Evolutionary conservation across 1,140 invertebrate genomes (phyloP), one percentile per base, ranked within the genome.

Genomic region (Drosophila kohkoa): DNA sequence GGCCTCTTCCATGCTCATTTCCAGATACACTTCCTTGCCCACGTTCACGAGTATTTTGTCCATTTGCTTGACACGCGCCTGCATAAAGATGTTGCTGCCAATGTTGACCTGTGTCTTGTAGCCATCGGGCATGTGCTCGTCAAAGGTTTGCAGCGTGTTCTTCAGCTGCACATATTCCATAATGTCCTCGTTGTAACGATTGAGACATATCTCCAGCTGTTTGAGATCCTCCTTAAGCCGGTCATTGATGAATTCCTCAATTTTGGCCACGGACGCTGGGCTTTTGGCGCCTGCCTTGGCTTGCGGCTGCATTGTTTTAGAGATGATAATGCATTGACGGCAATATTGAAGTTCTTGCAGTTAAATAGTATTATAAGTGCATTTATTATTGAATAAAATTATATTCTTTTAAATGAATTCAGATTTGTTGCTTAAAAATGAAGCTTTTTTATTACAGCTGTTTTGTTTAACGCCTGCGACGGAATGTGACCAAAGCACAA

Each of bases 91-190:
- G 91, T 96, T 96, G 76, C 96, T 95, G 15, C 96, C 96, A 32
- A 92, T 92, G 67, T 97, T 96, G 16, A 97, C 93, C 93, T 97
- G 95, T 0, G 96, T 96, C 90, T 97, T 97, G 38, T 96, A 95
- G 10, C 95, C 95, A 52, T 93, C 92, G 4, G 93, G 90, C 51
- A 94, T 83, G 1, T 94, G 76, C 2, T 92, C 90, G 68, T 94
- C 93, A 10, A 96, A 93, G 0, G 94, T 93, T 87, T 94, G 94
- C 11, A 95, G 88, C 2, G 94, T 93, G 72, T 94, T 94, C 90
- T 95, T 96, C 41, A 97, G 92, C 82, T 97, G 96, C 15, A 95
- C 91, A 77, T 96, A 95, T 81, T 97, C 96, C n/a, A 95, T 93
- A 8, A 96, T 93, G 81, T 97, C 95, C n/a, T 92, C 86, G 87